Base-by-base conservation (phyloP, 2,888 invertebrate genomes). In the Maniola hyperantus region DNA sequence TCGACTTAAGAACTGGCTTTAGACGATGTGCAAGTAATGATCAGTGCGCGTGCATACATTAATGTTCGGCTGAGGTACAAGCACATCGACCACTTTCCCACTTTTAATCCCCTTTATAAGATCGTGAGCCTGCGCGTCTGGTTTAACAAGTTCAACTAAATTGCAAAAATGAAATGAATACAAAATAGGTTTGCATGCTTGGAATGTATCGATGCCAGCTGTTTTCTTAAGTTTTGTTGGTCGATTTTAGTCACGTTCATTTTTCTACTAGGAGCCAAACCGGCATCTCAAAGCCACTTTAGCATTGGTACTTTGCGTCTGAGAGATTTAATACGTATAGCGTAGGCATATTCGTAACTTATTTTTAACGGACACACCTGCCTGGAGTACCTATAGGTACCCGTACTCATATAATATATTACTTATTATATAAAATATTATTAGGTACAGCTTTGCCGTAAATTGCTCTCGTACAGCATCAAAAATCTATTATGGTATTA, bases 191-290 rank as follows among this genome's bases (percentile, higher is more conserved):
- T 82, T 79, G 81, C 81, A 79, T 82, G 81, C 81, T 79, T 79
- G 80, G 80, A 83, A 80, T 81, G 77, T 82, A 81, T 76, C 78
- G 75, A 76, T 71, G 80, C 83, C 87, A 87, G 85, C 82, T 87
- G 87, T 77, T 74, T 54, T 67, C 72, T 71, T 76, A 70, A 71
- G 73, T 80, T 82, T 82, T 80, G 69, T 76, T 81, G 67, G 68
- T 84, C 79, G 78, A 81, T 85, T 83, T 83, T 81, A 76, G 74
- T 78, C 62, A 63, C 65, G 71, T 80, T 81, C 78, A 75, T 79
- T 81, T 78, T 77, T 67, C 68, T 70, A 66, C 53, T 61, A 48
- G 68, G 67, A 71, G 65, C 66, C 53, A 58, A 67, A 71, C 69
- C 67, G 64, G 68, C 70, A 63, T 67, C 71, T 66, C 65, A 26